Base-by-base conservation (phyloP, 2,888 invertebrate species). In the Synanthedon andrenaeformis region DNA sequence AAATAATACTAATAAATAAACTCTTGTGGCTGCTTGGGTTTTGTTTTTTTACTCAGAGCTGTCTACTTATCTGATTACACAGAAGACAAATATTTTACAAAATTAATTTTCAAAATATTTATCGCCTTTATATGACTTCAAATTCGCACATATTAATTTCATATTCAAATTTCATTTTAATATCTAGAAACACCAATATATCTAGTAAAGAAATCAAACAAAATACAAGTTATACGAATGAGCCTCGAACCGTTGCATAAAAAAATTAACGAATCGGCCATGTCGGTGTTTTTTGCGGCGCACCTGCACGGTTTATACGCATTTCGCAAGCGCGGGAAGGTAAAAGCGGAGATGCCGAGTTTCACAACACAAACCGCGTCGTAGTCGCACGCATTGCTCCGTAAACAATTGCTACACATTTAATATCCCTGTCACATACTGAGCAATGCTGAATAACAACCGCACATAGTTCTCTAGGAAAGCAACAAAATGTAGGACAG, bases 231-330 rank as follows among this genome's bases (percentile, higher is more conserved):
- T 35, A 17, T 14, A 48, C 17, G 13, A 52, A 48, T 48, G 48
- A 52, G 28, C 52, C 52, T 48, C n/a, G 6, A 45, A 49, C 23
- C 62, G 68, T 82, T 81, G 82, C 83, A 85, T 81, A 84, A 86
- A 86, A 51, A 86, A 85, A 73, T 79, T 78, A 81, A 83, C 79
- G 79, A 84, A 82, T 82, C 80, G 69, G 71, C 68, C 70, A 65
- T 74, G 81, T 78, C 77, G 75, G 70, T 82, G 82, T 85, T 84
- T 85, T 83, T 83, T 35, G 35, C 35, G 35, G 35, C 35, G 82
- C 82, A 74, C 75, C 77, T 85, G 77, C 70, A 79, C 82, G 88
- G 79, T 89, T 89, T 89, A 89, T 89, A 90, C 89, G 88, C 76
- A 86, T 87, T 86, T 86, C 85, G 86, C 86, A 87, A 87, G 82